Conservation (phyloP, 2,888 invertebrate genomes). For the Chymomyza caudatula region DNA sequence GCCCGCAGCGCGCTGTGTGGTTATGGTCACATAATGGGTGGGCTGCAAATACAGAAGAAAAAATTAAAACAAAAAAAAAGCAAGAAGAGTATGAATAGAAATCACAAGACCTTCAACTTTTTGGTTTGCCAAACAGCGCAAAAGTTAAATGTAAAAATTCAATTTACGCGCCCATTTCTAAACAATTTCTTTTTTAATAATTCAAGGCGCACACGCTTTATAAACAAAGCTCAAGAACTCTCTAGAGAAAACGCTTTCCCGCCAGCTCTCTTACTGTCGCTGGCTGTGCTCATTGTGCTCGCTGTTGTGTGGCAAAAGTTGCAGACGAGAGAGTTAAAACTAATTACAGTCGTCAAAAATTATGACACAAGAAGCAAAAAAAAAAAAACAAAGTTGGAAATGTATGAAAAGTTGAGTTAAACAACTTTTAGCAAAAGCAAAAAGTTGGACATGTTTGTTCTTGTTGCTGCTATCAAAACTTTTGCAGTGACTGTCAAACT, state of each 20-base stretch:
- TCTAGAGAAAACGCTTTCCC: background rate
- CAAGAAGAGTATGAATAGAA: no score
- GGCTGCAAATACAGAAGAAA: slow-evolving; percentile 62
- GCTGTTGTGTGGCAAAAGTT: background rate
- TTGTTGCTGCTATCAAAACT: background rate
- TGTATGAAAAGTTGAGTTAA: background rate
- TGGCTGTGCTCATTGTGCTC: background rate
- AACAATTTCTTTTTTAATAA: background rate
- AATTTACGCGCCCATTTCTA: background rate
- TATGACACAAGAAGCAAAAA: background rate
- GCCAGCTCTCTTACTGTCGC: background rate
- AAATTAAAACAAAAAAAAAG: background rate
- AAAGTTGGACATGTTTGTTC: background rate
- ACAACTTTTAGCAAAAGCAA: background rate
- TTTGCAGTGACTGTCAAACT: background rate
- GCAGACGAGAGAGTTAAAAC: background rate
- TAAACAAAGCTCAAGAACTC: background rate
- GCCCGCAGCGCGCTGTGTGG: slow-evolving; percentile 79
- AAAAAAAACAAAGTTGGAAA: background rate
- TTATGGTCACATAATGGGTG: slow-evolving; percentile 78
- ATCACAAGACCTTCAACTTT: background rate
- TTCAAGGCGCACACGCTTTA: background rate
- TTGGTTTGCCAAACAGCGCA: background rate
- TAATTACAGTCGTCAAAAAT: background rate
- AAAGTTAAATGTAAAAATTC: background rate